These are phyloP conservation scores for Nipponacmea schrenckii DNA, from an alignment of 2,888 invertebrate genomes.

Conservation along the genomic window DNA sequence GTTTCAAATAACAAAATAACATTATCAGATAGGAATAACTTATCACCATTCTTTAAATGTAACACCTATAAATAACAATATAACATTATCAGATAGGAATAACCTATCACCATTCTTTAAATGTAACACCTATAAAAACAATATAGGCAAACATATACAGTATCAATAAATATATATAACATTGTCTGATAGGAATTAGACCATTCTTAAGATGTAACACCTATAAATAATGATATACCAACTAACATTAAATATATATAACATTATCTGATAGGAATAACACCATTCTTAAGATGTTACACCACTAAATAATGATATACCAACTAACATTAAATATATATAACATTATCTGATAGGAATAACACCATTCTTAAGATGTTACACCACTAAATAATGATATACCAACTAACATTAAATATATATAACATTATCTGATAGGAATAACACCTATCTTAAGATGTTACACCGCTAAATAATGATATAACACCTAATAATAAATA, in stretches of 20 bases:
- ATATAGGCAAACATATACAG: too few relatives aligned
- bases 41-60: conserved; percentile 66
- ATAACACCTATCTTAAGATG: conserved; percentile 65
- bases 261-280: too few relatives aligned
- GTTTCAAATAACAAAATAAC: conserved; percentile 67
- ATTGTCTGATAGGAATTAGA: conserved; percentile 62
- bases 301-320: too few relatives aligned
- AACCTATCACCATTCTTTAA: conserved; percentile 66
- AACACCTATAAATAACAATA: conserved; percentile 54
- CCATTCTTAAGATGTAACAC: conserved; percentile 57
- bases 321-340: too few relatives aligned
- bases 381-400: too few relatives aligned
- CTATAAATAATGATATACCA: too few relatives aligned
- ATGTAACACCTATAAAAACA: conserved; percentile 56
- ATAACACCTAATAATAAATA: too few relatives aligned
- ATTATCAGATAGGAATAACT: conserved; percentile 62
- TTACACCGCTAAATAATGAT: conserved; percentile 51
- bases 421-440: conserved; percentile 63
- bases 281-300: too few relatives aligned
- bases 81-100: conserved; percentile 62
- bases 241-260: too few relatives aligned
- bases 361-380: too few relatives aligned
- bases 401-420: conserved; percentile 23
- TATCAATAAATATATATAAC: too few relatives aligned
- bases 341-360: too few relatives aligned